Conservation (phyloP, 2,797 vertebrate species). For the Bucorvus abyssinicus region DNA sequence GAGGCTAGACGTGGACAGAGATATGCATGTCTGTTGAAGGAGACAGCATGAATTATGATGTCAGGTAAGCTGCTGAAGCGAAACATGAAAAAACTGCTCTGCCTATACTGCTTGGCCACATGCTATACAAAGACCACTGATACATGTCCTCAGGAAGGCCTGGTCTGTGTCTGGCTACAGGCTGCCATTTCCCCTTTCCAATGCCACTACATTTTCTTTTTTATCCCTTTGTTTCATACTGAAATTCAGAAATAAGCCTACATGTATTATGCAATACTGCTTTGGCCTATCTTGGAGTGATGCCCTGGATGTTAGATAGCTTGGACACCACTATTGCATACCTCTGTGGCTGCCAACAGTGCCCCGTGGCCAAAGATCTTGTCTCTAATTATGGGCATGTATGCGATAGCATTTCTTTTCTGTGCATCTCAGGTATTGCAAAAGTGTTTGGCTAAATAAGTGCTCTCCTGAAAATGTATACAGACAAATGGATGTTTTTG, state of each 20-base stretch:
- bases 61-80: neutral
- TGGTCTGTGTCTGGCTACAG: neutral
- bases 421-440: neutral
- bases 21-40: neutral
- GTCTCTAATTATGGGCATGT: neutral
- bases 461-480: neutral
- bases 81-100: neutral
- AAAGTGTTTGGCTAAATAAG: neutral
- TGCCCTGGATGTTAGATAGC: neutral
- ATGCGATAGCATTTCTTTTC: neutral
- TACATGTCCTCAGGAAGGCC: neutral
- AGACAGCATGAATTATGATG: neutral
- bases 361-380: neutral
- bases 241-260: neutral
- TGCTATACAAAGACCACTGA: neutral
- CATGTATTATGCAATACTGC: neutral
- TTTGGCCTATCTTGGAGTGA: neutral
- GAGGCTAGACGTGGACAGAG: neutral
- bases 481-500: neutral
- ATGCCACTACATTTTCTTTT: neutral
- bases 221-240: neutral
- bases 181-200: neutral
- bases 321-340: neutral
- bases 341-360: neutral
- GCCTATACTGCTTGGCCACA: neutral